Evolutionary conservation across 2,797 vertebrate species (phyloP).

Genomic region (Muraenolepis orangiensis): DNA sequence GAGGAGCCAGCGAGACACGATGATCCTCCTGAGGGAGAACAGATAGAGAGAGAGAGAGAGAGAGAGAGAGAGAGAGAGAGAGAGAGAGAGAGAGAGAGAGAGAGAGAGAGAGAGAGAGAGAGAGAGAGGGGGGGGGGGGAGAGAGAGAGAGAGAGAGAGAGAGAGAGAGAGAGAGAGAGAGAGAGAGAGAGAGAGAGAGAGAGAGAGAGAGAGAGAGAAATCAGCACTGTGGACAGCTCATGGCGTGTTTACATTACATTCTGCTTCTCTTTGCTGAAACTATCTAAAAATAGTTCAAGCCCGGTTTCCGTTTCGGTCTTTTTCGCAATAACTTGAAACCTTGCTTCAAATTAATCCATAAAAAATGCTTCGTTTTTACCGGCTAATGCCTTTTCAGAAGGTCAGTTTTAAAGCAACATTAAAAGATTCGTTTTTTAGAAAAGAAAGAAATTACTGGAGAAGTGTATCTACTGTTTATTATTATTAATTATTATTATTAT

Average conservation of each 20-base stretch:
- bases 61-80: neutral
- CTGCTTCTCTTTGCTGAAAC: conserved; percentile 31
- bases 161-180: conserved; percentile 20
- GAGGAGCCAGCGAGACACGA: conserved; percentile 8
- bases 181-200: conserved; percentile 19
- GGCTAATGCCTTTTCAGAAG: too few species aligned
- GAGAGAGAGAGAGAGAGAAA: conserved; percentile 10
- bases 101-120: neutral
- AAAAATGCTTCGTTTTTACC: too few species aligned
- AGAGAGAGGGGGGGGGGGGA: neutral
- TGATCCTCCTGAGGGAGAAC: neutral
- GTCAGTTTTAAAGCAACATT: too few species aligned
- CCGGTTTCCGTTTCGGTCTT: neutral
- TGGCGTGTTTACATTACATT: conserved; percentile 32
- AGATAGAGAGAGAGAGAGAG: neutral
- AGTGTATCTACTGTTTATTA: too few species aligned
- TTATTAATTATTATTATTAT: too few species aligned
- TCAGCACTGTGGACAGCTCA: conserved; percentile 75
- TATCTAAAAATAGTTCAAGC: neutral
- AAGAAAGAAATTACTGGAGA: too few species aligned
- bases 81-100: neutral
- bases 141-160: neutral
- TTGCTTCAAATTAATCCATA: neutral
- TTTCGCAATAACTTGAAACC: neutral
- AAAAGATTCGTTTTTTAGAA: too few species aligned